Evolutionary conservation across 2,113 vertebrate species (phyloP), one percentile per base, ranked within the genome.

Genomic region (Pelodiscus sinensis): DNA sequence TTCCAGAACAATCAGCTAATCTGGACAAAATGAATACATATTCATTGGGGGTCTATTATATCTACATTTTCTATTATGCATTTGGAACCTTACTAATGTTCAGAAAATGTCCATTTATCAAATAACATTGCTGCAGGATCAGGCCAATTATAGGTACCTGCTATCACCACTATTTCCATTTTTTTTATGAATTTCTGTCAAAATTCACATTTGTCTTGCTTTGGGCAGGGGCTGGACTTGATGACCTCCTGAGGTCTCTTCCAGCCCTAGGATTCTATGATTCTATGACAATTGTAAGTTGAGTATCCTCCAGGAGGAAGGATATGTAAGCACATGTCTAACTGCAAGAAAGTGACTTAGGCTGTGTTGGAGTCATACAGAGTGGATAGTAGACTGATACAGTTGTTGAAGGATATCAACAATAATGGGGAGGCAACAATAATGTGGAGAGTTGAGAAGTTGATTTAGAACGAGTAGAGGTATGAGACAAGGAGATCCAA

Each of bases 11-110:
- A 95, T 93, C 92, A 84, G 65, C 81, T 92, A 92, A 94, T 89
- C 95, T 92, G 82, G 71, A 83, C 81, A 82, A 92, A 84, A 96
- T 86, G 79, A 96, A 96, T 88, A 92, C 92, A 90, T 91, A 93
- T 88, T 95, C 91, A 71, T 94, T 91, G n/a, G n/a, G n/a, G n/a
- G 94, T 80, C n/a, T 71, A 71, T 35, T 71, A 35, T 35, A 71
- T 35, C 65, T 77, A 81, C 52, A 68, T 75, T 68, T 56, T 85
- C 90, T 92, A 85, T 35, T 29, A 12, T 84, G 91, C 52, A 25
- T 92, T 89, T 82, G 58, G 75, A 94, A 31, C 50, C 93, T 96
- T 90, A 29, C 50, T 35, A 92, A 96, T 87, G 93, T 78, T 92
- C 86, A 87, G 77, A 88, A 88, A 93, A 88, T 29, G 13, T 68